Base-by-base conservation (phyloP, 2,888 invertebrate species). In the Cantharis flavilabris region DNA sequence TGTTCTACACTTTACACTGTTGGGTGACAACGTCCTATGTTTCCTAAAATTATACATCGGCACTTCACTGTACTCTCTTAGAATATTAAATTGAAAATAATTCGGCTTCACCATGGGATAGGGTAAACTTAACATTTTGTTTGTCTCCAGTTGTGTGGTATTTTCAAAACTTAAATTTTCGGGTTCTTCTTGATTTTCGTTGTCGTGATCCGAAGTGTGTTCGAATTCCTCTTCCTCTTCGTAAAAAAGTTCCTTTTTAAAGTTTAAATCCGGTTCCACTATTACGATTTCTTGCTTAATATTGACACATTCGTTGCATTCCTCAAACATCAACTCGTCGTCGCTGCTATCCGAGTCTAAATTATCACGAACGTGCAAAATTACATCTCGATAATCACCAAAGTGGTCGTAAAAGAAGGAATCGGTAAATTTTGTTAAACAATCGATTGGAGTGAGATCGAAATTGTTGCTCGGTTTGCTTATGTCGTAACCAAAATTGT, bases 361-460 rank as follows among this genome's bases (percentile, higher is more conserved):
- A 20, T 62, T 75, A 33, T 79, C 76, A 20, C 65, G 13, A 28
- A 74, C 62, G 49, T 76, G 69, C 14, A 87, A 80, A 33, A 88
- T 85, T 16, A 86, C 87, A 75, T 87, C 84, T 77, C 84, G 83
- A 73, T 87, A 88, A 26, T 86, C 86, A 14, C 84, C 81, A 77
- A 88, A 88, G 79, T 87, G 86, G 76, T 84, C 84, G 72, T 83
- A 84, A 80, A 88, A 88, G 79, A 86, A 88, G 23, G 85, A 85
- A 70, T 84, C 83, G 1, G 88, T 87, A 78, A 88, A 88, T 73
- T 84, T 84, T 30, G 84, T 83, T 23, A 88, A 79, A 76, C 85
- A 85, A 69, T 86, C 87, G 71, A 88, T 81, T 20, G 86, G 86
- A 9, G 86, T 85, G 20, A 82, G 79, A 75, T 86, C 86, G 72